These are phyloP conservation scores for Liopterus haemorrhoidalis DNA, from an alignment of 2,888 invertebrate species.

Conservation along the genomic window DNA sequence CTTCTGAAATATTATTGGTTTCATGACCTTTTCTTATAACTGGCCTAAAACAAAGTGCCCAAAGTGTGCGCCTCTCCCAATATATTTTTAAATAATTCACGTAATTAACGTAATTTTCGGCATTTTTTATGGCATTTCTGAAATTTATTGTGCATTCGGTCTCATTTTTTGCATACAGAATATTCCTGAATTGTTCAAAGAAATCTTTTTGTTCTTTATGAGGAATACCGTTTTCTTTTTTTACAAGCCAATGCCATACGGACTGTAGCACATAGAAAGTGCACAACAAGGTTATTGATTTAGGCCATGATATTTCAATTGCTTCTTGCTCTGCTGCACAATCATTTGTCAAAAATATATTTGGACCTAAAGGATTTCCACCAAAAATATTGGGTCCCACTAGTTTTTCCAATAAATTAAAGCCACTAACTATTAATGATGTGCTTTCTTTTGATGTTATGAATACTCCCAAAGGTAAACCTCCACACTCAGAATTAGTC, in stretches of 20 bases:
- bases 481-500: slow-evolving; percentile 14
- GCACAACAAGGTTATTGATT: slow-evolving; percentile 18
- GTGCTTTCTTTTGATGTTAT: slow-evolving; percentile 18
- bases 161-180: no score
- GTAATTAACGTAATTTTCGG: no score
- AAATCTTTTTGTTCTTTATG: no score
- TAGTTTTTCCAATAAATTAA: slow-evolving; percentile 13
- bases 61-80: no score
- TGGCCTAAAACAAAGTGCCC: no score
- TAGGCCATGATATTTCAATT: slow-evolving; percentile 16
- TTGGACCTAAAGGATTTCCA: slow-evolving; percentile 19
- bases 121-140: no score
- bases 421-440: slow-evolving; percentile 7
- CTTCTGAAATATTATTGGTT: no score
- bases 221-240: no score
- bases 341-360: slow-evolving; percentile 26
- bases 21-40: no score
- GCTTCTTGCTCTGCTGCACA: slow-evolving; percentile 22
- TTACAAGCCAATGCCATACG: slow-evolving; percentile 25
- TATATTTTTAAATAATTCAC: no score
- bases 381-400: slow-evolving; percentile 15
- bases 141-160: no score
- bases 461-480: slow-evolving; percentile 18
- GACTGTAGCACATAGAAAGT: slow-evolving; percentile 26
- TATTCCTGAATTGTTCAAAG: no score